Percentiles rank a stretch among this genome's conserved stretches.
Evolutionary conservation across 2,888 invertebrate species (phyloP).

Genomic region (Cremastobaeus sp.): DNA sequence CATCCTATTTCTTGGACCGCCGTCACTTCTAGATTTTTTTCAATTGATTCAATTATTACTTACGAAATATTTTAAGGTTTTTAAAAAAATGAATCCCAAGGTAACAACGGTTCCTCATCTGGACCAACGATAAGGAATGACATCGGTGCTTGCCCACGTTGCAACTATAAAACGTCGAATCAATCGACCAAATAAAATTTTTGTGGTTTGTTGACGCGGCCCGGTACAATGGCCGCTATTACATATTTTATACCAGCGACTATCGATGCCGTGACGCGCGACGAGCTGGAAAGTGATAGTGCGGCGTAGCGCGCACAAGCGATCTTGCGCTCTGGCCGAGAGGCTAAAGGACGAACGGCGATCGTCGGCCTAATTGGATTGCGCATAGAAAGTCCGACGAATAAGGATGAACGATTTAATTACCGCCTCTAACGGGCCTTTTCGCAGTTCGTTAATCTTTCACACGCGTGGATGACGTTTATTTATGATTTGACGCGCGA

Average conservation of each 20-base stretch:
- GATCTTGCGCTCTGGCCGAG: slow-evolving; percentile 6
- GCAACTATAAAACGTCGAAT: no score
- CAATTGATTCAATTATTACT: no score
- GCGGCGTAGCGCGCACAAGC: slow-evolving; percentile 37
- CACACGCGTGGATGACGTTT: slow-evolving; percentile 44
- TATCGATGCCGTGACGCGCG: slow-evolving; percentile 68
- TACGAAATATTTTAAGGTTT: no score
- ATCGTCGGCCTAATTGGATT: slow-evolving; percentile 56
- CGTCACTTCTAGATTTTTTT: no score
- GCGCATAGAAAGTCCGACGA: slow-evolving; percentile 56
- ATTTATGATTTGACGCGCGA: slow-evolving; percentile 43
- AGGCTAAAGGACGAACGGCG: slow-evolving; percentile 49
- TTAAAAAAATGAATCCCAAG: no score
- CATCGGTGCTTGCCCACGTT: no score
- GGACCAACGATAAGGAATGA: no score
- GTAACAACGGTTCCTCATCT: no score
- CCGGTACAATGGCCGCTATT: slow-evolving; percentile 69
- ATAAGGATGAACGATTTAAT: slow-evolving; percentile 61
- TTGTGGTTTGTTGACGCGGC: slow-evolving; percentile 65
- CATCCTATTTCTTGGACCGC: no score
- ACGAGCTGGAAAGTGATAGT: slow-evolving; percentile 71
- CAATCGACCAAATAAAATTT: no score
- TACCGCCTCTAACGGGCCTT: slow-evolving; percentile 51
- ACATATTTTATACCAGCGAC: slow-evolving; percentile 65
- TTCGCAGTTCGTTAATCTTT: slow-evolving; percentile 55